Evolutionary conservation across 2,113 vertebrate species (phyloP), one percentile per base, ranked within the genome.

Genomic region (Rhynchomys soricoides): DNA sequence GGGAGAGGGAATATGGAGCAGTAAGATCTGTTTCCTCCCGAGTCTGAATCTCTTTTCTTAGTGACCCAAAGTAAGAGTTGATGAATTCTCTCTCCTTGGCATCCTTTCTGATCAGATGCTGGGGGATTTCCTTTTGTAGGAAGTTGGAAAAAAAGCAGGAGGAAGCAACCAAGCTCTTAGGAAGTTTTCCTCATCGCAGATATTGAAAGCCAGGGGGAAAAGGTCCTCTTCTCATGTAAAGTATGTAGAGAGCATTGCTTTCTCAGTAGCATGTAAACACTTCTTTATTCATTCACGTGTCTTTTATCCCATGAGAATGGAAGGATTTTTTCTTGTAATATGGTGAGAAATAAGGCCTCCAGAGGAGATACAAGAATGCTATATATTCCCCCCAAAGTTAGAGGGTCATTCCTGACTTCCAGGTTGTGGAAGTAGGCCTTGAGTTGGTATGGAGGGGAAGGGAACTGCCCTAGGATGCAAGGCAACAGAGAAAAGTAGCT

Each of bases 311-410:
- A 16, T 82, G 43, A 79, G 22, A 62, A n/a, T 62, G 13, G 31
- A 74, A 93, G 88, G 24, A 3, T 86, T 71, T 90, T 26, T 68
- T 68, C 31, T 82, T 17, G 4, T 78, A 45, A 62, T 9, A 73
- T 95, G 50, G 31, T 71, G n/a, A 78, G 71, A 95, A 85, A 52
- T 43, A 50, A 77, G 19, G 37, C 24, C 70, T 92, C 50, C 45
- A 91, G 81, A 31, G 21, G 24, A 95, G 37, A 19, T 48, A 57
- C 17, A 52, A 40, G 22, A 40, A 95, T 81, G 31, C 43, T 90
- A 66, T 50, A 19, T 29, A 26, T 11, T 34, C 6, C 26, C 26
- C 26, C 4, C 15, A 64, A 50, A 68, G 21, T 40, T 50, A 5
- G 1, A 1, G 48, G 17, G 12, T 79, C 16, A 3, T 29, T 45